Evolutionary conservation across 2,797 vertebrate species (phyloP).

Genomic region (Gadopsis marmoratus): DNA sequence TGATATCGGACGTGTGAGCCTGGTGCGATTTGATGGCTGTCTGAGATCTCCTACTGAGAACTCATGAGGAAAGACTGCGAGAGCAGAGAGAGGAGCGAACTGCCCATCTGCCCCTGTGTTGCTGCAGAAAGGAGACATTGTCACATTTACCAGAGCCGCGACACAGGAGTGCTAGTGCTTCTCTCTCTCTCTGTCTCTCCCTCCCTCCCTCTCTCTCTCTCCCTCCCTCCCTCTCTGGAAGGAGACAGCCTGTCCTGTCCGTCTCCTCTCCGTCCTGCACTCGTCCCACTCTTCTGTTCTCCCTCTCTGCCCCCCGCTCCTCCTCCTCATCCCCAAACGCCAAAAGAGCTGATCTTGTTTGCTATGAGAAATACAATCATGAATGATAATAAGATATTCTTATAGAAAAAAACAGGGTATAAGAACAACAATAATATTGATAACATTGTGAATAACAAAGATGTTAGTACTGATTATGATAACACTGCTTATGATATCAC

Average conservation of each 20-base stretch:
- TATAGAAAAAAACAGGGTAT: conserved; percentile 86
- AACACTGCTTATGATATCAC: conserved; percentile 74
- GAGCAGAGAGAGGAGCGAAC: conserved; percentile 57
- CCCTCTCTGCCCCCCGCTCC: conserved; percentile 34
- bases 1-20: conserved; percentile 56
- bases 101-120: conserved; percentile 77
- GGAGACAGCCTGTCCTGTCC: conserved; percentile 28
- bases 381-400: conserved; percentile 82
- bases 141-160: conserved; percentile 47
- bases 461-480: conserved; percentile 77
- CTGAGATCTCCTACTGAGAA: conserved; percentile 59
- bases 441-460: conserved; percentile 84
- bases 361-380: conserved; percentile 85
- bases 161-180: conserved; percentile 55
- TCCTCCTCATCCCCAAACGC: conserved; percentile 59
- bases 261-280: conserved; percentile 33
- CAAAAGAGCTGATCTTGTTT: conserved; percentile 78
- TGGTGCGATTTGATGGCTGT: conserved; percentile 57
- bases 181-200: conserved; percentile 31
- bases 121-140: conserved; percentile 60
- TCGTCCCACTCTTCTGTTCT: conserved; percentile 45
- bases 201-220: conserved; percentile 9
- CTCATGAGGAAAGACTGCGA: conserved; percentile 58
- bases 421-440: conserved; percentile 83
- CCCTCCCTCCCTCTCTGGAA: conserved; percentile 19